These are phyloP conservation scores for Hippocampus mohnikei DNA, from an alignment of 2,113 vertebrate species.

Conservation along the genomic window DNA sequence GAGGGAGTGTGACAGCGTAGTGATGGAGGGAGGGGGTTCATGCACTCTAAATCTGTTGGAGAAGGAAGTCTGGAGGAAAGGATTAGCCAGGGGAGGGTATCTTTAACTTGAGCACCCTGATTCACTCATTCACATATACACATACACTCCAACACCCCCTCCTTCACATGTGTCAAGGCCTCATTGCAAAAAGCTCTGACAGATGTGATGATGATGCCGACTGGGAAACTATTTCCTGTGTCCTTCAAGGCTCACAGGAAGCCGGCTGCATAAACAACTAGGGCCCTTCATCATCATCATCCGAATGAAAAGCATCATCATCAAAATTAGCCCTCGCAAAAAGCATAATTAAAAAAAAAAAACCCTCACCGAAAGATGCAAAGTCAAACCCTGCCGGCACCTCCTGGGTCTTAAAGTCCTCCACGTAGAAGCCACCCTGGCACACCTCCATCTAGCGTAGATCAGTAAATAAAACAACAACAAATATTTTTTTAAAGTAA, in stretches of 20 bases:
- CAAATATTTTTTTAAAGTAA: neutral
- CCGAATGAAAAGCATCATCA: neutral
- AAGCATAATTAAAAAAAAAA: neutral
- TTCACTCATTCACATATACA: slow-evolving; percentile 29
- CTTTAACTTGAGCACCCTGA: slow-evolving; percentile 66
- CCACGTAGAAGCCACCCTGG: slow-evolving; percentile 69
- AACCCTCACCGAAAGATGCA: slow-evolving; percentile 70
- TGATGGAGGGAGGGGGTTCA: slow-evolving; percentile 59
- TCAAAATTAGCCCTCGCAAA: neutral
- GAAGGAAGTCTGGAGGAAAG: slow-evolving; percentile 80
- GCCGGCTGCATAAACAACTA: slow-evolving; percentile 34
- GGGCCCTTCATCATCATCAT: neutral
- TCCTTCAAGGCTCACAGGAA: slow-evolving; percentile 67
- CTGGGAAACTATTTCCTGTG: slow-evolving; percentile 64
- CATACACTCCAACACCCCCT: slow-evolving; percentile 14
- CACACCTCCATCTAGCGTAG: slow-evolving; percentile 71
- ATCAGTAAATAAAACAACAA: neutral
- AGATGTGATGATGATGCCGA: slow-evolving; percentile 58
- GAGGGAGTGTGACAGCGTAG: slow-evolving; percentile 64
- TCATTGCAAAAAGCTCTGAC: slow-evolving; percentile 50
- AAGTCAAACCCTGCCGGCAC: slow-evolving; percentile 76
- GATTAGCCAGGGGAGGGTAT: slow-evolving; percentile 71
- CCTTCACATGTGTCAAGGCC: slow-evolving; percentile 63
- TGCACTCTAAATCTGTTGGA: slow-evolving; percentile 70
- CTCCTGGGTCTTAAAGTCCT: slow-evolving; percentile 77